phyloP scores from a whole-genome alignment of 2,888 invertebrate genomes.

The Bruchidius siliquastri region DNA sequence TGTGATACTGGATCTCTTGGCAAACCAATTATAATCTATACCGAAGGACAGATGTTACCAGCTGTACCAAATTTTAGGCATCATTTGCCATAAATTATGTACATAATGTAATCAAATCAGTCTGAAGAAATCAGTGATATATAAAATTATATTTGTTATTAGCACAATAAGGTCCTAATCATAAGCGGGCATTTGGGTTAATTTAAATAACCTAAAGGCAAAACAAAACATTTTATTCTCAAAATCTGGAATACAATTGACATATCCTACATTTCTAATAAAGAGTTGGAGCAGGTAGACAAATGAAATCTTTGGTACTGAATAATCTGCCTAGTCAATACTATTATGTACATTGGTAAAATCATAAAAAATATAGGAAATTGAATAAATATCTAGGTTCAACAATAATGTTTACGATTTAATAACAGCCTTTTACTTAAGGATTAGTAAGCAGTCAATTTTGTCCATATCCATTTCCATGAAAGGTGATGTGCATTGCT shows the following conservation, averaged over 20 bases:
- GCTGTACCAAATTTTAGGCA: too few relatives aligned
- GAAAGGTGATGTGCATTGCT: constrained; percentile 10
- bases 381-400: not conserved
- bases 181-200: too few relatives aligned
- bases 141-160: too few relatives aligned
- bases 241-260: not conserved
- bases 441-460: not conserved
- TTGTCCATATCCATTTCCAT: not conserved
- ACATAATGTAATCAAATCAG: too few relatives aligned
- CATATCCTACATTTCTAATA: not conserved
- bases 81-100: too few relatives aligned
- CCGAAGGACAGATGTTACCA: too few relatives aligned
- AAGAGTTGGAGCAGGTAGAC: not conserved
- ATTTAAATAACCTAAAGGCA: not conserved
- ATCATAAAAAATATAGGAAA: not conserved
- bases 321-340: not conserved
- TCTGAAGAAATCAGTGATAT: too few relatives aligned
- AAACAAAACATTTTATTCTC: not conserved
- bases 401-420: not conserved
- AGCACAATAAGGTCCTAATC: too few relatives aligned
- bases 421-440: not conserved
- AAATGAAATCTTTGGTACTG: not conserved
- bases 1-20: too few relatives aligned
- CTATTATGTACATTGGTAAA: not conserved
- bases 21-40: too few relatives aligned